Conservation (phyloP, 2,797 vertebrate genomes). For the Arnoldichthys spilopterus region DNA sequence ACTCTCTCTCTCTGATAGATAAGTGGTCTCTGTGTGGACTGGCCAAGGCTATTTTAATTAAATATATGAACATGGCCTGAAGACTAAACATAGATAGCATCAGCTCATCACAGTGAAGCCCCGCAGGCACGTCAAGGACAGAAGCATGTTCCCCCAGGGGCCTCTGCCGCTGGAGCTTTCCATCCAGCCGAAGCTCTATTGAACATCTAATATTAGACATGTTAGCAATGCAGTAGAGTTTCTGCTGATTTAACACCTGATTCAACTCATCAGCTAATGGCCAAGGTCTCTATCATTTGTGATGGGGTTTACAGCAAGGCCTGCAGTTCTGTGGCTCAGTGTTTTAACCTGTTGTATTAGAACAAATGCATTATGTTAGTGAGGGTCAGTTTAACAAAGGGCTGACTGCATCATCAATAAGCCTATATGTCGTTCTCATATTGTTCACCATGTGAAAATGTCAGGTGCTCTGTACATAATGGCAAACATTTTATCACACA, state of each 20-base stretch:
- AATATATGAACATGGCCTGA: conserved; percentile 80
- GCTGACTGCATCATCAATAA: background rate
- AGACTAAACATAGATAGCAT: conserved; percentile 87
- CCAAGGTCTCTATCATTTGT: background rate
- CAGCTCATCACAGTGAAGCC: conserved; percentile 84
- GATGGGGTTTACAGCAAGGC: background rate
- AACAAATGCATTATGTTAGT: background rate
- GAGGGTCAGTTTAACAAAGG: background rate
- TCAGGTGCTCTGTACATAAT: too few species aligned
- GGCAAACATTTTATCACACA: too few species aligned
- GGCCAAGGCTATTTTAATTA: conserved; percentile 82
- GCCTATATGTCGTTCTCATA: too few species aligned
- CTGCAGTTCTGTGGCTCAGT: background rate
- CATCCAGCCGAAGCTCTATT: background rate
- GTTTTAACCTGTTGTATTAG: background rate
- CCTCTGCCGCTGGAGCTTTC: background rate
- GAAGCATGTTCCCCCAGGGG: conserved; percentile 81
- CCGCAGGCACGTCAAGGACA: conserved; percentile 88
- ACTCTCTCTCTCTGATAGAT: conserved; percentile 63
- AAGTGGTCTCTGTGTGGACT: conserved; percentile 70
- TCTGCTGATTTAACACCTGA: background rate
- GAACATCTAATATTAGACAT: background rate
- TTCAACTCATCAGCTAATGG: background rate
- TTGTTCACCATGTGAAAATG: too few species aligned
- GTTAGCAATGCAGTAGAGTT: background rate